Evolutionary conservation across 2,888 invertebrate genomes (phyloP).

Genomic region (Norana najaformis): DNA sequence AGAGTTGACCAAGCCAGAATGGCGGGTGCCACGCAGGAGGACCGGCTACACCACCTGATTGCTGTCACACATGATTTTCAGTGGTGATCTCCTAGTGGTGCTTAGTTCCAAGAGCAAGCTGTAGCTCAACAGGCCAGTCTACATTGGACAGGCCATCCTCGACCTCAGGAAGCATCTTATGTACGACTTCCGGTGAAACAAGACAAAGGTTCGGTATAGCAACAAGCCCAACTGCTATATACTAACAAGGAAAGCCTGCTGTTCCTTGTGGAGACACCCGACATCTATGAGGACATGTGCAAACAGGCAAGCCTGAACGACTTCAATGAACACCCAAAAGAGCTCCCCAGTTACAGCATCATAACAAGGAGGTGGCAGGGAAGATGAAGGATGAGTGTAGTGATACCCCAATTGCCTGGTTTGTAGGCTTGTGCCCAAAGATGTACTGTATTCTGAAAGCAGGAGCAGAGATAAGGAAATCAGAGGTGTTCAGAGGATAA

Average conservation of each 20-base stretch:
- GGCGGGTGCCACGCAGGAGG: neutral
- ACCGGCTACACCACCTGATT: conserved; percentile 5
- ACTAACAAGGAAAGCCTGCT: conserved; percentile 53
- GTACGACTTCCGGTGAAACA: conserved; percentile 58
- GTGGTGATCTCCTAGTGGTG: conserved; percentile 56
- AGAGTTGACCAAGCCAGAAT: conserved; percentile 50
- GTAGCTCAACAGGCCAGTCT: conserved; percentile 45
- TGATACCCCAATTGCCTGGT: neutral
- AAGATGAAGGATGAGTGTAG: conserved; percentile 10
- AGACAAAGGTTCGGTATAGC: conserved; percentile 49
- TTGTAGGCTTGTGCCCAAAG: neutral
- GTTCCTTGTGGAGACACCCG: conserved; percentile 51
- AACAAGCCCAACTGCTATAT: conserved; percentile 46
- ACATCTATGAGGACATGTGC: conserved; percentile 55
- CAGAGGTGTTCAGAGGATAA: neutral
- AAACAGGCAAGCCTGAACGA: neutral
- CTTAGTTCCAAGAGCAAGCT: conserved; percentile 45
- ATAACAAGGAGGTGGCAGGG: neutral
- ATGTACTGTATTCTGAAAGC: neutral
- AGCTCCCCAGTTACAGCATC: too few species aligned
- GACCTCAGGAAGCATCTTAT: conserved; percentile 59
- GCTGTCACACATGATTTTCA: conserved; percentile 46
- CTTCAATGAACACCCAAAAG: conserved; percentile 20
- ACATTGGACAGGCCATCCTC: conserved; percentile 56
- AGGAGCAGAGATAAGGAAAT: neutral